Conservation (phyloP, 2,113 vertebrate species). For the Neogale vison region DNA sequence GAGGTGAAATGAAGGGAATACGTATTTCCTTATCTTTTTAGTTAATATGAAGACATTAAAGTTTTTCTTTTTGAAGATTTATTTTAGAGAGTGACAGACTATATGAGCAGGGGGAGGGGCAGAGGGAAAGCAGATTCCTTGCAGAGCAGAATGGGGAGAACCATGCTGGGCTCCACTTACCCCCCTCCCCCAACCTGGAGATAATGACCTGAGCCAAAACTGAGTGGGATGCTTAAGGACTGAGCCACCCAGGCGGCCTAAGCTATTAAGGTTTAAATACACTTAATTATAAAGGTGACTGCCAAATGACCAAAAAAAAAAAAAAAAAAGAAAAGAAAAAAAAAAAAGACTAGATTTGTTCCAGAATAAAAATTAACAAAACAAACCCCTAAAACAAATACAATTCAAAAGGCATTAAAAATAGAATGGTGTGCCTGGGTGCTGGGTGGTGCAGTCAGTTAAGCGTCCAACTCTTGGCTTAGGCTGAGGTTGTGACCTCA, state of each 20-base stretch:
- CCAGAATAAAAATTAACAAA: background rate
- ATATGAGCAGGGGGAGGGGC: background rate
- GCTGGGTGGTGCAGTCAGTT: background rate
- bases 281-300: background rate
- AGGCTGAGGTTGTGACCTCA: background rate
- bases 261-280: background rate
- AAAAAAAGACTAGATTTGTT: background rate
- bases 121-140: background rate
- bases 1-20: background rate
- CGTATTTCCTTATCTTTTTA: background rate
- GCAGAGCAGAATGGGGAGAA: background rate
- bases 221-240: background rate
- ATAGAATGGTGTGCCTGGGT: background rate
- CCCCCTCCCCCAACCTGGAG: background rate
- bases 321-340: too few species aligned
- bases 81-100: background rate
- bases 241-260: background rate
- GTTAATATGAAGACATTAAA: background rate
- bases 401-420: slow-evolving; percentile 24
- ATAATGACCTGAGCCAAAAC: background rate
- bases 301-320: background rate
- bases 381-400: background rate
- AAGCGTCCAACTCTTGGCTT: background rate
- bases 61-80: background rate
- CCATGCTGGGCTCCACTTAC: background rate